These are phyloP conservation scores for Cecidostiba fungosa DNA, from an alignment of 2,888 invertebrate genomes.

Conservation along the genomic window DNA sequence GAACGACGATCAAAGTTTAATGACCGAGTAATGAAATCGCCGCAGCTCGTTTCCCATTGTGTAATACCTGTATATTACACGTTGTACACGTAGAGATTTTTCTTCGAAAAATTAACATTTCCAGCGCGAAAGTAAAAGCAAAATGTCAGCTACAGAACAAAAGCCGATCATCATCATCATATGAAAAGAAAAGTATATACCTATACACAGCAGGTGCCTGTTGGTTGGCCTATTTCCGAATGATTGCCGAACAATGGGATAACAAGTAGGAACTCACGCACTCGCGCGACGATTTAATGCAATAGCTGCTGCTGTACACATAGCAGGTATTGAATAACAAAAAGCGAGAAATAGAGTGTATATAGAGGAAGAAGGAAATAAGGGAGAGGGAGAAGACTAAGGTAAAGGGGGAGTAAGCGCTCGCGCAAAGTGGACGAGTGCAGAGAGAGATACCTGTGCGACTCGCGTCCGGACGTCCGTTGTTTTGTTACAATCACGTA, in stretches of 20 bases:
- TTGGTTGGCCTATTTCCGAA: slow-evolving; percentile 53
- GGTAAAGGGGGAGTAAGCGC: slow-evolving; percentile 64
- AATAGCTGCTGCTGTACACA: not conserved
- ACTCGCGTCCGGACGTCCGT: slow-evolving; percentile 80
- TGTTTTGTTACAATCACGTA: slow-evolving; percentile 80
- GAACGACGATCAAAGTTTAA: not conserved
- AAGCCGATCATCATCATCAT: slow-evolving; percentile 17
- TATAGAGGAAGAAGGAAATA: slow-evolving; percentile 53
- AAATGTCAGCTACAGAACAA: not conserved
- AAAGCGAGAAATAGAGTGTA: not conserved
- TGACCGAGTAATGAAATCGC: slow-evolving; percentile 13
- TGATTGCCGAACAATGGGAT: slow-evolving; percentile 61
- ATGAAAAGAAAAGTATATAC: slow-evolving; percentile 14
- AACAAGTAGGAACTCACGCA: slow-evolving; percentile 54
- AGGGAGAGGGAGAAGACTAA: slow-evolving; percentile 59
- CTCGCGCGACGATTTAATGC: slow-evolving; percentile 43
- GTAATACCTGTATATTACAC: not conserved
- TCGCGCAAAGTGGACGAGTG: slow-evolving; percentile 71
- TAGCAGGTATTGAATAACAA: not conserved
- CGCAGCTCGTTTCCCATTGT: not conserved
- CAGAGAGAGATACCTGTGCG: slow-evolving; percentile 79
- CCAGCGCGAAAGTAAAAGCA: not conserved
- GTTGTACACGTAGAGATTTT: not conserved
- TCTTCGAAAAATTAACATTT: slow-evolving; percentile 3
- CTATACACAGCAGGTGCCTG: slow-evolving; percentile 25